Percentiles rank a stretch among this genome's conserved stretches.
Conservation (phyloP, 2,888 invertebrate species). For the Cistogaster globosa region DNA sequence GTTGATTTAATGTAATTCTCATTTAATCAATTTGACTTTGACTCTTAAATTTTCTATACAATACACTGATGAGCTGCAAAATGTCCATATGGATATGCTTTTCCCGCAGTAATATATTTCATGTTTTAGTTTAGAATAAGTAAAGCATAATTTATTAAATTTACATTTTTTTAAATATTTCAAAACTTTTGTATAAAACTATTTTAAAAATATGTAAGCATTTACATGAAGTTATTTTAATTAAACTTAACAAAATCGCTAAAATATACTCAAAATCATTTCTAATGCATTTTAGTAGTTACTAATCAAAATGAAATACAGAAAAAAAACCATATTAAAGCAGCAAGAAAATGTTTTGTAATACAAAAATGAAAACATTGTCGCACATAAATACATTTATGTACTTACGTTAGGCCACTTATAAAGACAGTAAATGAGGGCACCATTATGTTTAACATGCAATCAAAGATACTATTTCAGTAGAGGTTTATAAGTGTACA, state of each 20-base stretch:
- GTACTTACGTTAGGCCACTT: not conserved
- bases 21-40: too few relatives aligned
- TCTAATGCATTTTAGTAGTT: not conserved
- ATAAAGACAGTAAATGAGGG: slow-evolving; percentile 30
- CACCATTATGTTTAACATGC: slow-evolving; percentile 55
- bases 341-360: slow-evolving; percentile 2
- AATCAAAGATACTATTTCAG: slow-evolving; percentile 31
- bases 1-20: too few relatives aligned
- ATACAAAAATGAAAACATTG: not conserved
- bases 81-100: too few relatives aligned
- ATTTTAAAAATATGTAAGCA: not conserved
- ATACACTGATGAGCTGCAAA: too few relatives aligned
- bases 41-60: too few relatives aligned
- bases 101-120: too few relatives aligned
- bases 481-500: not conserved
- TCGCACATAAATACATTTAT: not conserved
- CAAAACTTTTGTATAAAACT: too few relatives aligned
- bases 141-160: too few relatives aligned
- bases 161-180: too few relatives aligned
- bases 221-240: not conserved
- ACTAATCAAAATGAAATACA: not conserved
- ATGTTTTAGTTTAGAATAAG: too few relatives aligned
- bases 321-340: too few relatives aligned
- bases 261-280: not conserved
- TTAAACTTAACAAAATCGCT: not conserved